Conservation (phyloP, 2,113 vertebrate species). For the Damaliscus lunatus region DNA sequence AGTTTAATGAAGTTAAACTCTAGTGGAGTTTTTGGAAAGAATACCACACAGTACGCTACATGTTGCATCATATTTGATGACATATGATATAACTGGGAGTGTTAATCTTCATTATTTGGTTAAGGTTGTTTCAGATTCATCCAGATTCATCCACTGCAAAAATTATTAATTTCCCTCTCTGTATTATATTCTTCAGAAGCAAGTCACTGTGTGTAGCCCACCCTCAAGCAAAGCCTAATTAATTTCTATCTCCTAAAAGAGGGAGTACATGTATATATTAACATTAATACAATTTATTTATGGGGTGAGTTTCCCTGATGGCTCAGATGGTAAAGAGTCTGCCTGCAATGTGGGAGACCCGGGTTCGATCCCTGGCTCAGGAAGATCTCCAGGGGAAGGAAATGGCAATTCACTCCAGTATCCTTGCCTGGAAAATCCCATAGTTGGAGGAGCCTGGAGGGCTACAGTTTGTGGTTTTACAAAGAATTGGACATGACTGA, state of each 20-base stretch:
- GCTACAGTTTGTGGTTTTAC: background rate
- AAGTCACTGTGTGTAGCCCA: background rate
- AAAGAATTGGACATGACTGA: background rate
- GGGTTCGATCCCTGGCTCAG: rapidly evolving
- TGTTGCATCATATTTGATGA: background rate
- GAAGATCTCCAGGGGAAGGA: background rate
- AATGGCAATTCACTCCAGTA: background rate
- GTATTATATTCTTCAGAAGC: background rate
- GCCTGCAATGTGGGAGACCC: background rate
- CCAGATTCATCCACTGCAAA: background rate
- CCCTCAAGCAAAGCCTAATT: background rate
- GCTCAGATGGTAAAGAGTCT: background rate
- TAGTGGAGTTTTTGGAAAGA: background rate
- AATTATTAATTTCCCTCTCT: background rate
- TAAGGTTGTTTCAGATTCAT: background rate
- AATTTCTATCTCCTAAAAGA: background rate
- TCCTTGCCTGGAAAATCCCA: background rate
- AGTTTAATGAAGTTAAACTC: background rate
- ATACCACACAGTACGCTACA: background rate
- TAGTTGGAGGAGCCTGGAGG: background rate
- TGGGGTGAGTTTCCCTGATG: background rate
- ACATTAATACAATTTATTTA: background rate
- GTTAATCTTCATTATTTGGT: background rate
- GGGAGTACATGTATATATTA: background rate
- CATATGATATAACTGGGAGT: too few relatives aligned